These are phyloP conservation scores for Pogonomyrmex barbatus DNA, from an alignment of 1,140 invertebrate species.

Conservation along the genomic window DNA sequence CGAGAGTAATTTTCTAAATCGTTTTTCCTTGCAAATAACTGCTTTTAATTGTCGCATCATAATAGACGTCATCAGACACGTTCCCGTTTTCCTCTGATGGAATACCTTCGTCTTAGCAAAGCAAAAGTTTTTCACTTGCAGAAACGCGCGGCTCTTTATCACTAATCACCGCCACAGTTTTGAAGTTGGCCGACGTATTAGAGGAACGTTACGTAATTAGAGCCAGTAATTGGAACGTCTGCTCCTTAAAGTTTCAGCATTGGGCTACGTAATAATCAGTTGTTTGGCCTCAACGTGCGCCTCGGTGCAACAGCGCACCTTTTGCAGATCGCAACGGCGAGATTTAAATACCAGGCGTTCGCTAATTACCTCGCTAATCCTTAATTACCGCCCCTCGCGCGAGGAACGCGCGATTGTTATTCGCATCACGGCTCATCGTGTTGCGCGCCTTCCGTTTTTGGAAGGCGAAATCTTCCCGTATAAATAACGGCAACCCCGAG, in stretches of 20 bases:
- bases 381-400: slow-evolving; percentile 69
- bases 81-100: slow-evolving; percentile 27
- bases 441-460: slow-evolving; percentile 71
- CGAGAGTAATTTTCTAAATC: slow-evolving; percentile 16
- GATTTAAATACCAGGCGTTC: slow-evolving; percentile 72
- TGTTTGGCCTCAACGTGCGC: slow-evolving; percentile 45
- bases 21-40: neutral
- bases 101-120: slow-evolving; percentile 39
- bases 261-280: slow-evolving; percentile 48
- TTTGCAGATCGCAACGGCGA: slow-evolving; percentile 61
- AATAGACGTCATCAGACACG: slow-evolving; percentile 54
- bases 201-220: slow-evolving; percentile 65
- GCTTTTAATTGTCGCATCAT: slow-evolving; percentile 53
- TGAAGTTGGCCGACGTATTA: slow-evolving; percentile 56
- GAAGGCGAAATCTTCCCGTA: slow-evolving; percentile 64
- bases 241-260: slow-evolving; percentile 48
- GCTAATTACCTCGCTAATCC: slow-evolving; percentile 77
- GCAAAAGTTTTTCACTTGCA: slow-evolving; percentile 58
- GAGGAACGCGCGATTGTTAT: slow-evolving; percentile 66
- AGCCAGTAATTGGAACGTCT: slow-evolving; percentile 65
- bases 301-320: neutral
- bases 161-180: slow-evolving; percentile 58
- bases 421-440: slow-evolving; percentile 57
- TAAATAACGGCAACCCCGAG: slow-evolving; percentile 69
- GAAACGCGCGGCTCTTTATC: slow-evolving; percentile 57